A percentile compares a stretch with the other conserved stretches of the same genome.
phyloP scores from a whole-genome alignment of 2,113 vertebrate genomes.

The Pelecanoides urinatrix region DNA sequence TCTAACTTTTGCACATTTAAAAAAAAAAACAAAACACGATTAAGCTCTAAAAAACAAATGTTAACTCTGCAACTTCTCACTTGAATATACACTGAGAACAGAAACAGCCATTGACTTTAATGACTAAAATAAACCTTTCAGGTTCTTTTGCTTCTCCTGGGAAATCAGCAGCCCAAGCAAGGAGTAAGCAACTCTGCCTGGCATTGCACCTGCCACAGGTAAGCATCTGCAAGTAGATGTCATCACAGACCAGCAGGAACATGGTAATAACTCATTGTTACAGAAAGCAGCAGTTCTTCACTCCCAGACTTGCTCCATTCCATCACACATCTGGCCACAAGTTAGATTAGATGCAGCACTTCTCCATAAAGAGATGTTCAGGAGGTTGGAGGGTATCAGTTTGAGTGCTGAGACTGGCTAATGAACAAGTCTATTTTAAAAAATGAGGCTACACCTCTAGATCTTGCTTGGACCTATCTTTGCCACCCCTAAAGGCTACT shows the following conservation, averaged over 20 bases:
- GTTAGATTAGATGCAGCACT: not conserved
- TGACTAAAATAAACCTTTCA: not conserved
- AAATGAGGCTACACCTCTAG: not conserved
- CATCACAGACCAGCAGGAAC: not conserved
- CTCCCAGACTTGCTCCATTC: not conserved
- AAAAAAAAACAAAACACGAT: not conserved
- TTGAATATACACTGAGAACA: not conserved
- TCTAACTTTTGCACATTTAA: not conserved
- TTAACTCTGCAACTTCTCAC: not conserved
- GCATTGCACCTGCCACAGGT: not conserved
- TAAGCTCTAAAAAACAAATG: not conserved
- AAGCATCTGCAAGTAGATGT: not conserved
- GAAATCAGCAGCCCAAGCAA: not conserved
- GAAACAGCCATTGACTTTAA: not conserved
- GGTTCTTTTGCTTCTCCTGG: not conserved
- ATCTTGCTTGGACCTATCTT: not conserved
- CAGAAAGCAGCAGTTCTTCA: not conserved
- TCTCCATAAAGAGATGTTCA: not conserved
- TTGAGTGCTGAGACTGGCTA: not conserved
- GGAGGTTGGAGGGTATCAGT: not conserved
- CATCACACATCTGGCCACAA: not conserved
- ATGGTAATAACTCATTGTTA: not conserved
- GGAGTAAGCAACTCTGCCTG: not conserved
- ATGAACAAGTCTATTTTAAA: not conserved
- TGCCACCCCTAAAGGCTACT: not conserved